Evolutionary conservation across 2,888 invertebrate genomes (phyloP).

Genomic region (Allacma fusca): DNA sequence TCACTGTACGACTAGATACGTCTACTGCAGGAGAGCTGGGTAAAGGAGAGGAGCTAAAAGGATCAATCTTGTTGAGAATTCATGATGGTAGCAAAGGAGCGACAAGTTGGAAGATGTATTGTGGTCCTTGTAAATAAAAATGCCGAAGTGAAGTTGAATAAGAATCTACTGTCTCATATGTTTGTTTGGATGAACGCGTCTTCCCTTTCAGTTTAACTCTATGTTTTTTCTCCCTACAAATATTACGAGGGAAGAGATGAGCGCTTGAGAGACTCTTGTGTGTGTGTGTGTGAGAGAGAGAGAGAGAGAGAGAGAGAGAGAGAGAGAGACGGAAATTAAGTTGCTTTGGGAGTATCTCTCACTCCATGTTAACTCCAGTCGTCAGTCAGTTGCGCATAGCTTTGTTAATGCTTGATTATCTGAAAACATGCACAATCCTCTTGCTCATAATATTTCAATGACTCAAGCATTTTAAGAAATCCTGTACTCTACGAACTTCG

Average conservation of each 20-base stretch:
- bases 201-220: neutral
- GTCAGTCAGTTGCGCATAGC: conserved; percentile 2
- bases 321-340: neutral
- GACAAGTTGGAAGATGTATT: conserved; percentile 32
- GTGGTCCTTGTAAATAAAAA: conserved; percentile 29
- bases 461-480: neutral
- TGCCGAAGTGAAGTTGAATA: conserved; percentile 28
- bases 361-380: neutral
- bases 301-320: conserved; percentile 18
- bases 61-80: conserved; percentile 1
- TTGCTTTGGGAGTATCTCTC: conserved; percentile 2
- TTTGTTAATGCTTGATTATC: conserved; percentile 24
- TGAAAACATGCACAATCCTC: conserved; percentile 16
- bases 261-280: too few species aligned
- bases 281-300: neutral
- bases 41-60: too few species aligned
- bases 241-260: neutral
- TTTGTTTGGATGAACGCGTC: conserved; percentile 7
- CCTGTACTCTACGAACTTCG: too few species aligned
- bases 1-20: too few species aligned
- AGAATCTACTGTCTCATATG: conserved; percentile 30
- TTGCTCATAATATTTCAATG: conserved; percentile 26
- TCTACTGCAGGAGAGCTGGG: too few species aligned
- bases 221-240: neutral
- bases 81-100: neutral